Conservation (phyloP, 2,888 invertebrate species). For the Campopleginae sp. region DNA sequence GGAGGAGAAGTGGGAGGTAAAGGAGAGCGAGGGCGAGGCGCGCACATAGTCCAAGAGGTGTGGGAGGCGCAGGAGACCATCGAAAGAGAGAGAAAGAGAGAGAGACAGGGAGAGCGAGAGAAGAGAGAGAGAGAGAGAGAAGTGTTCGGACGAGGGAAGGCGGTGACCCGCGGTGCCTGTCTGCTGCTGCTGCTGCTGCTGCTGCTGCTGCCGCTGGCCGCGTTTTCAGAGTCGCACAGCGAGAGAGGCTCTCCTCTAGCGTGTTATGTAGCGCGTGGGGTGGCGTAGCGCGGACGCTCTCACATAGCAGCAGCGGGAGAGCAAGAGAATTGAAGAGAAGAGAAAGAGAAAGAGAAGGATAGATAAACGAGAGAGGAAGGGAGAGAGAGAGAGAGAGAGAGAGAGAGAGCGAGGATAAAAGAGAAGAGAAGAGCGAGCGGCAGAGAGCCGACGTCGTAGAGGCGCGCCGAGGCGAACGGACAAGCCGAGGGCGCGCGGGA, state of each 20-base stretch:
- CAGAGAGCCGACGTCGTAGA: conserved; percentile 65
- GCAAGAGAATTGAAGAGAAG: conserved; percentile 44
- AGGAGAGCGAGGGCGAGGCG: conserved; percentile 66
- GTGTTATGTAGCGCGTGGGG: conserved; percentile 71
- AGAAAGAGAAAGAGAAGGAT: conserved; percentile 53
- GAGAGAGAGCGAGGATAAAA: conserved; percentile 52
- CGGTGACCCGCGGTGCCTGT: conserved; percentile 84
- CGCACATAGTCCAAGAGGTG: conserved; percentile 47
- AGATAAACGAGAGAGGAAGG: conserved; percentile 30
- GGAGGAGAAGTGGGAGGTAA: conserved; percentile 50
- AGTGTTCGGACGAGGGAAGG: conserved; percentile 75
- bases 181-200: conserved; percentile 76
- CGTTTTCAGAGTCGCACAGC: conserved; percentile 77
- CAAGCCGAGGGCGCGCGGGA: conserved; percentile 53
- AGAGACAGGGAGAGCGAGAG: background rate
- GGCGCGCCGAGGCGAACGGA: conserved; percentile 69
- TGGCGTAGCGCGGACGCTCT: conserved; percentile 68
- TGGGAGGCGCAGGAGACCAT: conserved; percentile 55
- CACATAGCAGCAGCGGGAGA: conserved; percentile 57
- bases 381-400: conserved; percentile 64
- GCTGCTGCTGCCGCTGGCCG: conserved; percentile 79
- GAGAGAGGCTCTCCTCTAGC: conserved; percentile 66
- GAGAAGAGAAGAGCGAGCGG: conserved; percentile 55
- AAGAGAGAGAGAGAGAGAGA: conserved; percentile 41
- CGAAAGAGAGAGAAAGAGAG: conserved; percentile 41